Evolutionary conservation across 1,140 invertebrate genomes (phyloP), one percentile per base, ranked within the genome.

Genomic region (Scaptodrosophila lebanonensis): DNA sequence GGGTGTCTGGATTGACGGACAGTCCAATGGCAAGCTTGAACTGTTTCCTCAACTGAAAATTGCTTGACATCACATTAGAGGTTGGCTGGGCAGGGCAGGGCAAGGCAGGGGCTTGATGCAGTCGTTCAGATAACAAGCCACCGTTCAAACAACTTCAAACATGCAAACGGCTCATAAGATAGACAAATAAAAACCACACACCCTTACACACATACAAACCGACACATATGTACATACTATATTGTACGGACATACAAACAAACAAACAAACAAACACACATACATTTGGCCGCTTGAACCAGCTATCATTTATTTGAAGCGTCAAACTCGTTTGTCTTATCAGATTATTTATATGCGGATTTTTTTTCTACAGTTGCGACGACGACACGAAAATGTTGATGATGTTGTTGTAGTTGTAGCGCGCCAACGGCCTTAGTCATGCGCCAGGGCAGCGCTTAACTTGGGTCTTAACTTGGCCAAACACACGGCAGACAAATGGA

Each of bases 301-400:
- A 64, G 57, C 75, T 75, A 82, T 82, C 69, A 82, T 83, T 82
- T 82, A 82, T 82, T 70, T 83, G 76, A 82, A 82, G 75, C 76
- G 75, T 82, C 75, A 82, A 82, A 82, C 75, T 82, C 76, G 75
- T 83, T 82, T 83, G 66, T 82, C 62, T 75, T 82, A 82, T 82
- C 76, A 76, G 76, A 82, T 82, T 76, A 67, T 83, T 70, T 83
- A 64, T 63, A 70, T 61, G 70, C 56, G 63, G 57, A 75, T 62
- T 48, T 62, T 66, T 22, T 45, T 33, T 22, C 38, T 39, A 29
- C 62, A 57, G 64, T 71, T 79, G 73, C 45, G 30, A 53, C 69
- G 69, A 73, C 73, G 71, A 77, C 73, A 76, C 67, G 62, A 76
- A 62, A 77, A 76, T 71, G 72, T 63, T 59, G 47, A 45, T 61